Evolutionary conservation across 2,888 invertebrate species (phyloP).

Genomic region (Horisme vitalbata): DNA sequence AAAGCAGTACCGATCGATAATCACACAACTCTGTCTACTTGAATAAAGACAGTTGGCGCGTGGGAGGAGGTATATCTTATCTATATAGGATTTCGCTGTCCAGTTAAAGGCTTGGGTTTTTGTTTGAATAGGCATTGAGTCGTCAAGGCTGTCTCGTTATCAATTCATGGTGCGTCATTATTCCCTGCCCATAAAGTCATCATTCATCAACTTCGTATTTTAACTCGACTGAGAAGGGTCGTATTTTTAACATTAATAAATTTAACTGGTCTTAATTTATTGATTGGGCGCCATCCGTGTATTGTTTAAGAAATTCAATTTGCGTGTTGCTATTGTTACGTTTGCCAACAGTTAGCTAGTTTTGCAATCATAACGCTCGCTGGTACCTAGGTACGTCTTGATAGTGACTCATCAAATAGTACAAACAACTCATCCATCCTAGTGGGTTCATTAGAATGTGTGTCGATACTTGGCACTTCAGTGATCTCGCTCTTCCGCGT

Average conservation of each 20-base stretch:
- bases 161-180: slow-evolving; percentile 46
- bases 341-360: slow-evolving; percentile 1
- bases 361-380: too few species aligned
- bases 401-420: too few species aligned
- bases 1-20: too few species aligned
- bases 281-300: slow-evolving; percentile 32
- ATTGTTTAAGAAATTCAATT: slow-evolving; percentile 23
- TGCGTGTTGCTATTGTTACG: slow-evolving; percentile 2
- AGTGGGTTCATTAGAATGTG: slow-evolving; percentile 1
- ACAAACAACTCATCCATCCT: not conserved
- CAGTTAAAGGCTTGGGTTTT: slow-evolving; percentile 32
- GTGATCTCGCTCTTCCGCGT: too few species aligned
- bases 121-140: slow-evolving; percentile 42
- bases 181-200: slow-evolving; percentile 34
- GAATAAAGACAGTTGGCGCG: too few species aligned
- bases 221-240: not conserved
- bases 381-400: too few species aligned
- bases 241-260: too few species aligned
- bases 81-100: slow-evolving; percentile 21
- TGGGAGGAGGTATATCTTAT: too few species aligned
- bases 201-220: slow-evolving; percentile 11
- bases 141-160: slow-evolving; percentile 48
- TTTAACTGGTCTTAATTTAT: too few species aligned
- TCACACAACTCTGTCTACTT: too few species aligned
- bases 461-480: slow-evolving; percentile 5